phyloP scores from a whole-genome alignment of 2,888 invertebrate genomes.

The Tortricodes alternella region DNA sequence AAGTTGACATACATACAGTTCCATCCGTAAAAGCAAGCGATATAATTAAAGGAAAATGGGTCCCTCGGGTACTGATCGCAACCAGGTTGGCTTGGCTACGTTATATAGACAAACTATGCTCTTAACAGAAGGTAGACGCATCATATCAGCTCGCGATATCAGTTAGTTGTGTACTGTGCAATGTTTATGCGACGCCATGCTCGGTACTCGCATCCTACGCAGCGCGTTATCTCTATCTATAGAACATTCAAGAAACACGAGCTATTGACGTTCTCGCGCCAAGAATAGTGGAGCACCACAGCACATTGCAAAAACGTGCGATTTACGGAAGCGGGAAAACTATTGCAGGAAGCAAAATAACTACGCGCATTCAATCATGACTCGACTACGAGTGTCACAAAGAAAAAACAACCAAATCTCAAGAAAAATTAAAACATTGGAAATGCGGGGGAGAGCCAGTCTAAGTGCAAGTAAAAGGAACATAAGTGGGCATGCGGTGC shows the following conservation, averaged over 20 bases:
- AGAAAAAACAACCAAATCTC: constrained; percentile 6
- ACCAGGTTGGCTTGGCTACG: background rate
- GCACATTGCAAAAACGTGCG: constrained; percentile 40
- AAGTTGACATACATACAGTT: constrained; percentile 13
- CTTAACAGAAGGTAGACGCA: background rate
- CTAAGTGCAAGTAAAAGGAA: constrained; percentile 64
- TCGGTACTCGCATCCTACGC: constrained; percentile 44
- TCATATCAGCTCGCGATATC: background rate
- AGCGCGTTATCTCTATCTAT: constrained; percentile 46
- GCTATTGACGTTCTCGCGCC: constrained; percentile 39
- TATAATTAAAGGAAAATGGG: constrained; percentile 8
- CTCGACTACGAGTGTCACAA: background rate
- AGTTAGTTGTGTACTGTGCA: constrained; percentile 3
- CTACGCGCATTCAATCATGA: constrained; percentile 6
- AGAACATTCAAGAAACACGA: constrained; percentile 29
- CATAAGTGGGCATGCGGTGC: constrained; percentile 53
- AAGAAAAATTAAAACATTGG: background rate
- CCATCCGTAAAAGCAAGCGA: background rate
- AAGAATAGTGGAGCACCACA: constrained; percentile 40
- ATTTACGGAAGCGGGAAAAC: constrained; percentile 28
- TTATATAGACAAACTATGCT: background rate
- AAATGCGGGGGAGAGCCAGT: constrained; percentile 47
- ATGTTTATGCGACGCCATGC: constrained; percentile 26
- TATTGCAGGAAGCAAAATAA: constrained; percentile 37
- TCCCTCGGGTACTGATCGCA: background rate